Evolutionary conservation across 2,888 invertebrate genomes (phyloP).

Genomic region (Labia minor): DNA sequence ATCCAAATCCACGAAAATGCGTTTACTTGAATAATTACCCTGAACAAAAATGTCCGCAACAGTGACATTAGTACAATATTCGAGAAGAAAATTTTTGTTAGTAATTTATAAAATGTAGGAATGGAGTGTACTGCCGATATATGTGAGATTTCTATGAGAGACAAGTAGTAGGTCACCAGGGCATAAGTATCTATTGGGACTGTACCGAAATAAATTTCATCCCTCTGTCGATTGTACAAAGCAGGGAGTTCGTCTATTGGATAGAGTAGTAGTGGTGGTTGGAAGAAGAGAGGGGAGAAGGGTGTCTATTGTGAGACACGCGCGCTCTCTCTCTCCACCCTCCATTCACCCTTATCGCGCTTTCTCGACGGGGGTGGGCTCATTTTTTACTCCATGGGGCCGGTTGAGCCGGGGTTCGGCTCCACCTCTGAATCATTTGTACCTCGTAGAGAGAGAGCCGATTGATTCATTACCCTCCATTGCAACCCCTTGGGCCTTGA

Average conservation of each 20-base stretch:
- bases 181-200: background rate
- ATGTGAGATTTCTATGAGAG: no score
- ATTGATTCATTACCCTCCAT: constrained; percentile 13
- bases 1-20: no score
- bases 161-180: background rate
- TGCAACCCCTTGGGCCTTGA: constrained; percentile 8
- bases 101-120: no score
- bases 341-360: background rate
- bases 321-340: background rate
- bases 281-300: background rate
- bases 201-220: constrained; percentile 9
- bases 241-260: background rate
- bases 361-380: background rate
- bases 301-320: background rate
- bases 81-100: no score
- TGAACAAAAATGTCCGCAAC: no score
- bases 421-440: constrained; percentile 13
- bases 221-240: background rate
- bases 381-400: background rate
- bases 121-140: no score
- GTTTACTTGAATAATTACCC: no score
- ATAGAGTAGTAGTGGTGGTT: background rate
- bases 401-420: background rate
- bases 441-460: constrained; percentile 5
- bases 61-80: no score